Evolutionary conservation across 1,140 invertebrate genomes (phyloP).

Genomic region (Drosophila nikananu): DNA sequence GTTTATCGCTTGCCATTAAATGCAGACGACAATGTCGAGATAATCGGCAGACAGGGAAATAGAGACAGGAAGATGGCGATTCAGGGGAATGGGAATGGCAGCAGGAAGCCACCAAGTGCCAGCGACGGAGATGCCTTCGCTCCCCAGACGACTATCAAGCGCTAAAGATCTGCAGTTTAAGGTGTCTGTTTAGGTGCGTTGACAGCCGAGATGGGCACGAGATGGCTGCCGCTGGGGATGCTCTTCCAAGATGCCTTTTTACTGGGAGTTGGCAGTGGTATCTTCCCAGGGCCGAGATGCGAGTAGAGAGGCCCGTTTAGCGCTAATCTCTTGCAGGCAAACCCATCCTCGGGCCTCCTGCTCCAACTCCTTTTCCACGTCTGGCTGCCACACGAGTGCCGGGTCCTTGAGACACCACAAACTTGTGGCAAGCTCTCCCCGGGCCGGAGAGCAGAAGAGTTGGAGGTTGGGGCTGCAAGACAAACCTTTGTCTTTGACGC

Average conservation of each 20-base stretch:
- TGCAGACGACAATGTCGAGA: constrained; percentile 68
- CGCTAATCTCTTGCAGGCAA: constrained; percentile 49
- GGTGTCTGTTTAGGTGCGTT: constrained; percentile 67
- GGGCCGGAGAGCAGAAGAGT: background rate
- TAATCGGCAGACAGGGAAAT: constrained; percentile 52
- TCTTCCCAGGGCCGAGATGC: background rate
- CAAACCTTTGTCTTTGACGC: constrained; percentile 56
- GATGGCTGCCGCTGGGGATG: constrained; percentile 25
- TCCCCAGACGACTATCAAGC: constrained; percentile 46
- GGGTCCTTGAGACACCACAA: constrained; percentile 58
- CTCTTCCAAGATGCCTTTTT: background rate
- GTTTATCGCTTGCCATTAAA: constrained; percentile 72
- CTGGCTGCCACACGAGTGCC: constrained; percentile 43
- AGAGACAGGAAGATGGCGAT: constrained; percentile 22
- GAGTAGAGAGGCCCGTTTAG: constrained; percentile 37
- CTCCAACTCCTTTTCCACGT: constrained; percentile 22
- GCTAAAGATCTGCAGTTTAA: constrained; percentile 64
- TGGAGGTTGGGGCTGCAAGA: constrained; percentile 8
- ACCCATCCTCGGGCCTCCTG: background rate
- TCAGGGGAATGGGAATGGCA: constrained; percentile 2
- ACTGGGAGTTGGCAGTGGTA: constrained; percentile 1
- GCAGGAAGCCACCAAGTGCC: constrained; percentile 40
- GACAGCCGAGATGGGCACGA: constrained; percentile 49
- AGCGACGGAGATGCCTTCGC: constrained; percentile 2
- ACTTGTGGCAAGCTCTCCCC: constrained; percentile 27